Evolutionary conservation across 2,797 vertebrate species (phyloP).

Genomic region (Aythya fuligula): DNA sequence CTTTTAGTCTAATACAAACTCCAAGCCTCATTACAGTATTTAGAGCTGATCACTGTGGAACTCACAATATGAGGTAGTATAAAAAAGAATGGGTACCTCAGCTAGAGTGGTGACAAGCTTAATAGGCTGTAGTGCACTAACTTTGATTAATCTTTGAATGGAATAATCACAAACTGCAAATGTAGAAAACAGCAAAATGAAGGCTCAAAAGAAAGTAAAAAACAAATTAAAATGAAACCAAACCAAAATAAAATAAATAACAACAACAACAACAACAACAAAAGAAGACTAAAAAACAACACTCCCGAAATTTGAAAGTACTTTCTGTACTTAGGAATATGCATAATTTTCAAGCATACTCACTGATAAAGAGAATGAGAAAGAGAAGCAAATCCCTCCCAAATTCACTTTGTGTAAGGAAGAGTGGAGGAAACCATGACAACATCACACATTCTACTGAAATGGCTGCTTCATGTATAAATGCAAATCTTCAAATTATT

Average conservation of each 20-base stretch:
- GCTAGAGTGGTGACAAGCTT: background rate
- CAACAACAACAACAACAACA: background rate
- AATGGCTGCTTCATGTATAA: slow-evolving; percentile 1
- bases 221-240: background rate
- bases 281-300: background rate
- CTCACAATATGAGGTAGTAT: background rate
- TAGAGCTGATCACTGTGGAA: background rate
- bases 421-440: background rate
- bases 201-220: background rate
- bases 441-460: background rate
- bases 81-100: background rate
- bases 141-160: background rate
- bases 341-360: slow-evolving; percentile 3
- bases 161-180: background rate
- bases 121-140: background rate
- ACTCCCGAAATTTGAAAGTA: background rate
- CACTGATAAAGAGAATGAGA: background rate
- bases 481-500: slow-evolving; percentile 1
- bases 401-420: background rate
- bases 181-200: background rate
- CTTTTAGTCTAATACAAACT: background rate
- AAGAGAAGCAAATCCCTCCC: background rate
- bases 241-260: no score
- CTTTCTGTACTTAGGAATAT: background rate
- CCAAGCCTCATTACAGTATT: background rate